phyloP scores from a whole-genome alignment of 2,113 vertebrate species.

The Ailuropoda melanoleuca region DNA sequence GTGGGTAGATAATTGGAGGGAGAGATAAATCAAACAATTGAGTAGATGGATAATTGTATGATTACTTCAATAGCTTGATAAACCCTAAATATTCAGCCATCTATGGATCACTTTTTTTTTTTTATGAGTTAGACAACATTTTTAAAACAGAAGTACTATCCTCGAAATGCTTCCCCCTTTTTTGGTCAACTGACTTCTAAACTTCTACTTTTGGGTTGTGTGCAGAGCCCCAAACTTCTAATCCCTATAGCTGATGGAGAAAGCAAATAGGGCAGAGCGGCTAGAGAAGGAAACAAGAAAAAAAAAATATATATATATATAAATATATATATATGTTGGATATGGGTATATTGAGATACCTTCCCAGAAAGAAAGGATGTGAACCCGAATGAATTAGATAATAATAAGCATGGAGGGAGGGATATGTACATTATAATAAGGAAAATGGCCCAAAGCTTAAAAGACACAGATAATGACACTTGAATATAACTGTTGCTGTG shows the following conservation, averaged over 20 bases:
- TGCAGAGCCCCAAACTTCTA: background rate
- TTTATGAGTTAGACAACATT: background rate
- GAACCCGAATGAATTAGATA: conserved; percentile 32
- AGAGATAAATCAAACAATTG: conserved; percentile 46
- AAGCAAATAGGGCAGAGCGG: background rate
- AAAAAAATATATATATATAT: background rate
- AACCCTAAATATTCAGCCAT: conserved; percentile 47
- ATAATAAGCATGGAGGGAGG: conserved; percentile 29
- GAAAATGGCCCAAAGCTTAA: conserved; percentile 68
- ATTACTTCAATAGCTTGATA: conserved; percentile 54
- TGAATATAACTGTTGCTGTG: conserved; percentile 50
- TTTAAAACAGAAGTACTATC: background rate
- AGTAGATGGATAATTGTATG: conserved; percentile 6
- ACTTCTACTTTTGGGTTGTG: background rate
- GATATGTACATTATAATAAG: conserved; percentile 77
- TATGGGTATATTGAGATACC: background rate
- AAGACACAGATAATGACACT: conserved; percentile 71
- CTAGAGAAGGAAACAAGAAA: background rate
- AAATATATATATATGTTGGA: background rate
- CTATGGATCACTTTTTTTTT: background rate
- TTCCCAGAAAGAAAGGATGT: conserved; percentile 36
- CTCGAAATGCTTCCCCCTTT: background rate
- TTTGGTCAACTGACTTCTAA: background rate
- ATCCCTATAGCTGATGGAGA: background rate
- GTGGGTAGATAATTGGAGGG: conserved; percentile 59